These are phyloP conservation scores for Orthosia cruda DNA, from an alignment of 2,888 invertebrate species.

Conservation along the genomic window DNA sequence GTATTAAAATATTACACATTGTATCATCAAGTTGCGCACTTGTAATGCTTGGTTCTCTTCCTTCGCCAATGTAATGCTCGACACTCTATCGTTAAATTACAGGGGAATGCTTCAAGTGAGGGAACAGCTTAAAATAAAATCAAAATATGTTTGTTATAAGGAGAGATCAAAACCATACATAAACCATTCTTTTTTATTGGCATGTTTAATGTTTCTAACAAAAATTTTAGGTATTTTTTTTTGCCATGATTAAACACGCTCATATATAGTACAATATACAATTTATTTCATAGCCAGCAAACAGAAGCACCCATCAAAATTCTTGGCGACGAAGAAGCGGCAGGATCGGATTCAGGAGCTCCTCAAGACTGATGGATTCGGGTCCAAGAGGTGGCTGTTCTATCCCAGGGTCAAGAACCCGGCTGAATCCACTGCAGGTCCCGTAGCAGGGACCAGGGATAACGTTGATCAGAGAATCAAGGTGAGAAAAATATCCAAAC, in stretches of 20 bases:
- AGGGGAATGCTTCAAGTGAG: no score
- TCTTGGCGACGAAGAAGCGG: slow-evolving; percentile 84
- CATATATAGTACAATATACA: background rate
- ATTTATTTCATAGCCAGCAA: slow-evolving; percentile 81
- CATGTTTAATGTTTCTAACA: no score
- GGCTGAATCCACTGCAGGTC: slow-evolving; percentile 57
- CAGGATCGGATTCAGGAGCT: slow-evolving; percentile 86
- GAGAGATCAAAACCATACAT: background rate
- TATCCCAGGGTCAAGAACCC: slow-evolving; percentile 79
- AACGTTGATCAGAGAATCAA: slow-evolving; percentile 86
- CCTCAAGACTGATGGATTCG: slow-evolving; percentile 86
- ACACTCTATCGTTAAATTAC: no score
- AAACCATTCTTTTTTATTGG: background rate
- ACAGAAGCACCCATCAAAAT: slow-evolving; percentile 83
- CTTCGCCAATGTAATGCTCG: no score
- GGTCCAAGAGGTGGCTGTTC: slow-evolving; percentile 87
- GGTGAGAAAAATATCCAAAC: slow-evolving; percentile 28
- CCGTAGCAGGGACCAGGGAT: slow-evolving; percentile 73
- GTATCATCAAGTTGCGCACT: no score
- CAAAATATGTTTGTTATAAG: no score
- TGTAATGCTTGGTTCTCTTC: no score
- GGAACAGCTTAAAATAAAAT: no score
- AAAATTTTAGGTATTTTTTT: background rate
- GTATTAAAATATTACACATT: no score
- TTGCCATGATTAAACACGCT: background rate